Base-by-base conservation (phyloP, 2,113 vertebrate species). In the Hydrochoerus hydrochaeris region DNA sequence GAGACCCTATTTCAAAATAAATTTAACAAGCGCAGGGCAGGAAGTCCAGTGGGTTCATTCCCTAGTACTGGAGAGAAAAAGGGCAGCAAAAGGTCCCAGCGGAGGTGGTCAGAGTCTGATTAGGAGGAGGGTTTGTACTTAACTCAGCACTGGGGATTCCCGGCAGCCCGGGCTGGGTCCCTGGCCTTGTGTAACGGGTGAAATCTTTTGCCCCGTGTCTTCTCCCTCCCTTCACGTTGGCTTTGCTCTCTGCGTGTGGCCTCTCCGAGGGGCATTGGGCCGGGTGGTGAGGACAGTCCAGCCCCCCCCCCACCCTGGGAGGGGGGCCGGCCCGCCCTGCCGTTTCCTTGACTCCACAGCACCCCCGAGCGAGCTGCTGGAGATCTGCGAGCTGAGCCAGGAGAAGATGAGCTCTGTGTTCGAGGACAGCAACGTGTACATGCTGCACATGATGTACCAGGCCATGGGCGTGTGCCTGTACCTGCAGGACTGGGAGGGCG, bases 371-470 rank as follows among this genome's bases (percentile, higher is more conserved):
- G 99, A 99, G 98, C 97, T 99, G 67, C 98, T 99, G 97, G 99
- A 99, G 98, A 99, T 99, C 96, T 99, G 99, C 69, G 99, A 99
- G 81, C 99, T 99, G 78, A 99, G 99, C 97, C 98, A 99, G 98
- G 99, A 99, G 84, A 99, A 99, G 98, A 99, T 99, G 99, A 98
- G 99, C 85, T 88, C 98, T 0, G 98, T 99, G 87, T 99, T 99
- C 52, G 99, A 99, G 49, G 99, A 99, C 65, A 98, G 98, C 63
- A 99, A 99, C 9, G 99, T 99, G 82, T 99, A 99, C 98, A 99
- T 99, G 99, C 98, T 99, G 49, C 99, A 99, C 97, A 99, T 99
- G 99, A 99, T 99, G 99, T 99, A 99, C 98, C 99, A 99, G 97
- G 99, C 99, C 96, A 99, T 99, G 99, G 99, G 99, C 2, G 99